These are phyloP conservation scores for Bos taurus DNA, from an alignment of 2,113 vertebrate species.

Conservation along the genomic window DNA sequence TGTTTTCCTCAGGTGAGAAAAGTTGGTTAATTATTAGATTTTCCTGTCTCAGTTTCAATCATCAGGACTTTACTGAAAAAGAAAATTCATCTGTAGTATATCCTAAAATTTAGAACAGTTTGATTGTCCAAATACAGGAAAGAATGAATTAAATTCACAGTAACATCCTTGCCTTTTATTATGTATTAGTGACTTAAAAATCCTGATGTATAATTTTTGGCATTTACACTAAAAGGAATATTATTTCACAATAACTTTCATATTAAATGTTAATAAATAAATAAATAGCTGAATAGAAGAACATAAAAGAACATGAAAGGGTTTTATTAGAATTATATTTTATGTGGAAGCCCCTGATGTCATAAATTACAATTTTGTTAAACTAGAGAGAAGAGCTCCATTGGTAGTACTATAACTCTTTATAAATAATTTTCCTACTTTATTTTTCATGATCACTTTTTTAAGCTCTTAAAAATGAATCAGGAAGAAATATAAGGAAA, in stretches of 20 bases:
- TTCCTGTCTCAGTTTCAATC: not conserved
- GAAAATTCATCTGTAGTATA: not conserved
- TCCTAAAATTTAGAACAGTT: constrained; percentile 10
- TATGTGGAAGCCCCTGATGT: not conserved
- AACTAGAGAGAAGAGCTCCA: not conserved
- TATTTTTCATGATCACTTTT: not conserved
- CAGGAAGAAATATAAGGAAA: not conserved
- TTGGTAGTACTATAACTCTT: not conserved
- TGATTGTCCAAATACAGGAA: constrained; percentile 27
- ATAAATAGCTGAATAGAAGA: not conserved
- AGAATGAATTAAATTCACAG: not conserved
- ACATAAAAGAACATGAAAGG: not conserved
- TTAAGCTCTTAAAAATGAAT: constrained; percentile 24
- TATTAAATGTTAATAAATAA: constrained; percentile 32
- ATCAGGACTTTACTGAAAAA: not conserved
- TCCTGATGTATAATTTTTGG: not conserved
- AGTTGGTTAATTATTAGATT: not conserved
- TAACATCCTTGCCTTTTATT: constrained; percentile 24
- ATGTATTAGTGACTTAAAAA: constrained; percentile 11
- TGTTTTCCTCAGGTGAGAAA: not conserved
- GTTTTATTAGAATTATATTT: not conserved
- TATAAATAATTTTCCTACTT: not conserved
- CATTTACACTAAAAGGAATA: constrained; percentile 20
- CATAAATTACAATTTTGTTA: constrained; percentile 21
- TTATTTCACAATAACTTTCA: constrained; percentile 12